Base-by-base conservation (phyloP, 2,797 vertebrate genomes). In the Artibeus lituratus region DNA sequence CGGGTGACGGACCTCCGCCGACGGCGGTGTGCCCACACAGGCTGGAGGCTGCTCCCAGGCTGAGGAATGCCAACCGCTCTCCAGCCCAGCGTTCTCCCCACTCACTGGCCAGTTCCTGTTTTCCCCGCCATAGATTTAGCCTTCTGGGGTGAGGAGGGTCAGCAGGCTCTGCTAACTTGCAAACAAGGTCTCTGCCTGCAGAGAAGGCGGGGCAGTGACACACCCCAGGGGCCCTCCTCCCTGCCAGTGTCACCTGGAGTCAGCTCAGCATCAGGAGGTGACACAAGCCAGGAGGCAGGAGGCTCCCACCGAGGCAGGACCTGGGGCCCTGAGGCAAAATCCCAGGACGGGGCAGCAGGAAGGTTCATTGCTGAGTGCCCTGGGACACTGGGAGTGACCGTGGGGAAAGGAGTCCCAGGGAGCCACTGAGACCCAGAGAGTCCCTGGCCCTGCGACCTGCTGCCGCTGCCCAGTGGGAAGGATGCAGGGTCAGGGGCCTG, bases 21-120 rank as follows among this genome's bases (percentile, higher is more conserved):
- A n/a, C 0, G 1, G n/a, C 1, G 6, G 26, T 12, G 0, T 7
- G 35, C 22, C 29, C 3, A 15, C 26, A 8, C 8, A 1, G 0
- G 14, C 87, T 35, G 11, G 5, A 24, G 42, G 39, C 8, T 3
- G 7, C 14, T 62, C 35, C 62, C 8, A 0, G 14, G 55, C 21
- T 24, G n/a, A 51, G 44, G 12, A 15, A 2, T 9, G 53, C 19
- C 70, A 44, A 19, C 26, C 29, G 0, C 44, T 26, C 26, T 47
- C 55, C 6, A 4, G 32, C 85, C 22, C 78, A 1, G 19, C 15
- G 18, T 5, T 53, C 9, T 37, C n/a, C 35, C 42, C 10, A 32
- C 72, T 72, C 7, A 3, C 35, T 10, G 2, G 4, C 18, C 18
- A 1, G 49, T 7, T n/a, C 35, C 6, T 49, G 7, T 22, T 10